Percentiles rank a stretch among this genome's conserved stretches.
phyloP scores from a whole-genome alignment of 2,113 vertebrate genomes.

The Lycaon pictus region DNA sequence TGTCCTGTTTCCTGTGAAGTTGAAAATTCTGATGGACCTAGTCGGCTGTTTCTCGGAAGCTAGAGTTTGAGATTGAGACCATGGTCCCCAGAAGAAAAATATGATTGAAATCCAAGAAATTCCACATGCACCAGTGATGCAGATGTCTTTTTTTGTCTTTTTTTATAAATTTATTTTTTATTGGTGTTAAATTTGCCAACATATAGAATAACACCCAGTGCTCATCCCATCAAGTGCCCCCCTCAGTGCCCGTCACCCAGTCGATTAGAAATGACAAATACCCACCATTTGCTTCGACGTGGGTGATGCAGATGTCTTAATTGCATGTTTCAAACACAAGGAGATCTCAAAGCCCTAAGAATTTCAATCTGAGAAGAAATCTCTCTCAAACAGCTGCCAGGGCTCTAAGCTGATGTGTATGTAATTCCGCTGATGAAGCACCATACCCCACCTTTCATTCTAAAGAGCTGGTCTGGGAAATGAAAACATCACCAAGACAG shows the following conservation, averaged over 20 bases:
- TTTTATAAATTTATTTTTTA: too few relatives aligned
- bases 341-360: neutral
- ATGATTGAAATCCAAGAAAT: neutral
- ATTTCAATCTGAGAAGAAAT: neutral
- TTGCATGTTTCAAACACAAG: neutral
- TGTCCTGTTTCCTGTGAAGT: neutral
- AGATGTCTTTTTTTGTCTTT: neutral
- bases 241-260: too few relatives aligned
- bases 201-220: too few relatives aligned
- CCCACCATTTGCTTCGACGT: too few relatives aligned
- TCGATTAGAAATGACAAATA: too few relatives aligned
- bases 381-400: neutral
- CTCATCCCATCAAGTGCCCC: too few relatives aligned
- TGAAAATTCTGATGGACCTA: neutral
- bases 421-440: neutral
- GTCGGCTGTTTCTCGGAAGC: neutral
- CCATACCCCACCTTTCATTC: neutral
- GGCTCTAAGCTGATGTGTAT: neutral
- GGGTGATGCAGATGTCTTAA: neutral
- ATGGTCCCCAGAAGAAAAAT: neutral
- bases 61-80: neutral
- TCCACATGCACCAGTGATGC: neutral
- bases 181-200: too few relatives aligned
- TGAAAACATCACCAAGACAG: neutral
- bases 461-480: neutral